Percentiles rank a stretch among this genome's conserved stretches.
These are phyloP conservation scores for Anagrus nilaparvatae DNA, from an alignment of 1,140 invertebrate genomes.

Conservation along the genomic window DNA sequence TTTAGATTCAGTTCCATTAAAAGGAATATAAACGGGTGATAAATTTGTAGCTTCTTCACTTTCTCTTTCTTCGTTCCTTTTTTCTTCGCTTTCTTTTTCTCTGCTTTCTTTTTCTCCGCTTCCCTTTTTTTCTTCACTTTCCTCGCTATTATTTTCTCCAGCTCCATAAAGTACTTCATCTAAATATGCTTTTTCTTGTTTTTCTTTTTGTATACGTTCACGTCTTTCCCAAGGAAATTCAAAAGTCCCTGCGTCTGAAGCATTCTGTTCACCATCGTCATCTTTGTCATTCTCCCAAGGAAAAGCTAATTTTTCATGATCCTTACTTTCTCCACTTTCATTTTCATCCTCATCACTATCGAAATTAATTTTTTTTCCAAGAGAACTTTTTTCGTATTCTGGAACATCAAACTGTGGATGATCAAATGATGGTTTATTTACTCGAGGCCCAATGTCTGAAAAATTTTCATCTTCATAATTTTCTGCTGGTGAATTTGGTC, in stretches of 20 bases:
- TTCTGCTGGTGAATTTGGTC: slow-evolving; percentile 30
- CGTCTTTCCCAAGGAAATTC: slow-evolving; percentile 33
- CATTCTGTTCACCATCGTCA: not conserved
- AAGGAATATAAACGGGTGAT: slow-evolving; percentile 15
- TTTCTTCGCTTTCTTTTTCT: slow-evolving; percentile 10
- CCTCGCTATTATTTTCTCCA: slow-evolving; percentile 10
- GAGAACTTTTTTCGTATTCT: slow-evolving; percentile 12
- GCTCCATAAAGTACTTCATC: slow-evolving; percentile 10
- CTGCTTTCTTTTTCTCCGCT: slow-evolving; percentile 9
- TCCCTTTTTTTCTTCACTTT: slow-evolving; percentile 12
- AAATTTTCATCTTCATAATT: slow-evolving; percentile 30
- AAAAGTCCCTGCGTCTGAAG: slow-evolving; percentile 9
- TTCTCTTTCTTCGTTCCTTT: slow-evolving; percentile 14
- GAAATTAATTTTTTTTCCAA: slow-evolving; percentile 13
- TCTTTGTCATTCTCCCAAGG: slow-evolving; percentile 13
- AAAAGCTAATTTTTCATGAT: slow-evolving; percentile 17
- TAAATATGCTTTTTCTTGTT: slow-evolving; percentile 1
- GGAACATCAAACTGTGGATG: slow-evolving; percentile 28
- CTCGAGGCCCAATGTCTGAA: slow-evolving; percentile 27
- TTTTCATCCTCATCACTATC: slow-evolving; percentile 17
- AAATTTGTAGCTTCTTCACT: slow-evolving; percentile 3
- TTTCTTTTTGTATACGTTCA: slow-evolving; percentile 17
- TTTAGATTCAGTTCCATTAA: slow-evolving; percentile 10
- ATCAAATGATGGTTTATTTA: slow-evolving; percentile 33
- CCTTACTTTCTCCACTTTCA: slow-evolving; percentile 17